Percentiles rank a stretch among this genome's conserved stretches.
phyloP scores from a whole-genome alignment of 30 jellyfish, hydroid and myxozoan genomes.

The Aurelia aurita complex sp. Pacific region DNA sequence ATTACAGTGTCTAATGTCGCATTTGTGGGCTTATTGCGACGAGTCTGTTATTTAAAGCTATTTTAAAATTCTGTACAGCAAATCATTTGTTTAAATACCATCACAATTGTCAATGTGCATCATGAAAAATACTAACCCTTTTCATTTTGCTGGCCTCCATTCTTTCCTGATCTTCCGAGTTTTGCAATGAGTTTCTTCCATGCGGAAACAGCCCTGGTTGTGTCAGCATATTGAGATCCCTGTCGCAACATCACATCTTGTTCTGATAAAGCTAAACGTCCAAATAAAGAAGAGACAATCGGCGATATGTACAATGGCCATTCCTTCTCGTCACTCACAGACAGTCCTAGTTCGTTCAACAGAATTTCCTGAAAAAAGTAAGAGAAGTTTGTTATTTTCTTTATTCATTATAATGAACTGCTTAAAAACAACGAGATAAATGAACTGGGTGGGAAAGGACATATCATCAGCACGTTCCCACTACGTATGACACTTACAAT shows the following conservation, averaged over 20 bases:
- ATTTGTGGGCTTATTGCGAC: too few relatives aligned
- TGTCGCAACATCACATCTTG: constrained; percentile 55
- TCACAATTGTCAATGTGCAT: not conserved
- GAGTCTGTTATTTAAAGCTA: too few relatives aligned
- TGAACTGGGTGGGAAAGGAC: too few relatives aligned
- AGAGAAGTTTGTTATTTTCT: too few relatives aligned
- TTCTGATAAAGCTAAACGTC: constrained; percentile 69
- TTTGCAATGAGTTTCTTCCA: constrained; percentile 60
- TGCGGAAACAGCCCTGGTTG: constrained; percentile 53
- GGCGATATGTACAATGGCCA: constrained; percentile 76
- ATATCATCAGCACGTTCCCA: too few relatives aligned
- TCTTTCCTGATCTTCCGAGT: constrained; percentile 12
- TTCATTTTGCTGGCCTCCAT: constrained; percentile 11
- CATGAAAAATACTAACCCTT: not conserved
- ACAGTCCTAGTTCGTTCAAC: constrained; percentile 55
- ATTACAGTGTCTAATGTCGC: too few relatives aligned
- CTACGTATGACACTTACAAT: too few relatives aligned
- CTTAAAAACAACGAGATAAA: too few relatives aligned
- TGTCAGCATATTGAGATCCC: constrained; percentile 43
- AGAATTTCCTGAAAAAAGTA: constrained; percentile 42
- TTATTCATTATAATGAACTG: too few relatives aligned
- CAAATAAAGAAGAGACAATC: constrained; percentile 56
- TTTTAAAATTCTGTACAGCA: too few relatives aligned
- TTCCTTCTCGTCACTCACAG: constrained; percentile 9
- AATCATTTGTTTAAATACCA: too few relatives aligned